Evolutionary conservation across 2,113 vertebrate species (phyloP), one percentile per base, ranked within the genome.

Genomic region (Odontophorus gujanensis): DNA sequence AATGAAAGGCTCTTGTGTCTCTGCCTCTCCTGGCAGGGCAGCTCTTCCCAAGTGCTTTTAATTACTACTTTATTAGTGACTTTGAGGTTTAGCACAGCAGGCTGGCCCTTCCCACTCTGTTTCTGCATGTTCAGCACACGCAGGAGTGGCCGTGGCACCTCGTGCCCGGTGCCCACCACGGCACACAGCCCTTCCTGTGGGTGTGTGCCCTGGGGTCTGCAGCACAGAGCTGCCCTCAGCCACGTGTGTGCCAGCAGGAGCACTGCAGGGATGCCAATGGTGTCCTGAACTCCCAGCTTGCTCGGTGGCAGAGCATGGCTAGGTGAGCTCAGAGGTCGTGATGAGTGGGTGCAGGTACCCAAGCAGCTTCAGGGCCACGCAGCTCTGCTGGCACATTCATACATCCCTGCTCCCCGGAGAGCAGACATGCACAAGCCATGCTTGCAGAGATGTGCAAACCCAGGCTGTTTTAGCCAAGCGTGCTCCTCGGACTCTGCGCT

Each of bases 1-100:
- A 95, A 95, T 91, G 87, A 81, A 77, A 72, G 85, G 76, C 94
- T 83, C 87, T 93, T 77, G 75, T 85, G 91, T 24, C 71, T 85
- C 82, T 83, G 91, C 69, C 89, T 89, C 81, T 93, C 85, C 91
- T 95, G 96, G 91, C 95, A 92, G 81, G 18, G 63, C 85, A 40
- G 72, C 93, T 93, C 81, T 14, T 77, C 59, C 91, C 95, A 95
- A 96, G 65, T 91, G 94, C 85, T 96, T 97, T 96, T 95, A 95
- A 96, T 96, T 96, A 96, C 84, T 0, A 3, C 45, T 93, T 95
- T 90, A 89, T 93, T 93, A 97, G 48, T 3, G 1, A 78, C 94
- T 93, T 75, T 59, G 91, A 92, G 93, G 85, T 45, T 87, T 38
- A 68, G 85, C 79, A n/a, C 14, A 87, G 89, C 6, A 0, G 84